Percentiles rank a stretch among this genome's conserved stretches.
Conservation (phyloP, 2,888 invertebrate genomes). For the Ennomos erosarius region DNA sequence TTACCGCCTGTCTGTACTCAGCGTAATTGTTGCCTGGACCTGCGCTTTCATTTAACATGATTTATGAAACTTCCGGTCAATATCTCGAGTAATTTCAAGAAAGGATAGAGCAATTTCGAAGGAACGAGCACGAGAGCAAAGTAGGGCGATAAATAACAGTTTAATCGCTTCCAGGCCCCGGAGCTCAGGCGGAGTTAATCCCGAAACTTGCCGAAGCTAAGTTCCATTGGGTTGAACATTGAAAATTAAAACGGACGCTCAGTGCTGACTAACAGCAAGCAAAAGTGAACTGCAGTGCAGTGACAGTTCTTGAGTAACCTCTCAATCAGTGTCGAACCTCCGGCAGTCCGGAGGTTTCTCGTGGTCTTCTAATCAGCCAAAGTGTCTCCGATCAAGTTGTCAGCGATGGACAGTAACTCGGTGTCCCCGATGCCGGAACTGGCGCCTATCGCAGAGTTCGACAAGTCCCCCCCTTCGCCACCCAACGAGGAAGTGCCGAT, state of each 20-base stretch:
- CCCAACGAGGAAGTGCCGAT: constrained; percentile 86
- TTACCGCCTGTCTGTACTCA: constrained; percentile 32
- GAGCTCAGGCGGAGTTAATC: constrained; percentile 46
- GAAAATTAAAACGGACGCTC: constrained; percentile 39
- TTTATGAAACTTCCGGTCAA: constrained; percentile 45
- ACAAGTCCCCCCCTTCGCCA: constrained; percentile 88
- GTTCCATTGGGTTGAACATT: constrained; percentile 38
- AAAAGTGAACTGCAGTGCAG: constrained; percentile 1
- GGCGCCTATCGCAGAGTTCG: constrained; percentile 89
- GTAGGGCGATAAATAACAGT: constrained; percentile 56
- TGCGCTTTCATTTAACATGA: constrained; percentile 31
- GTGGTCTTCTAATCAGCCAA: constrained; percentile 68
- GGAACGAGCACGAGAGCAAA: constrained; percentile 49
- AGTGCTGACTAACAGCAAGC: constrained; percentile 13
- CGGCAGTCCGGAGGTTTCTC: constrained; percentile 66
- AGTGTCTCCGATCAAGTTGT: constrained; percentile 85
- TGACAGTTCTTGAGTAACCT: constrained; percentile 6
- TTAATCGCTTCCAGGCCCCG: constrained; percentile 63
- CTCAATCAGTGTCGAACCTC: constrained; percentile 50
- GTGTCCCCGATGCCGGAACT: constrained; percentile 88
- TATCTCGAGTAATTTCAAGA: constrained; percentile 26
- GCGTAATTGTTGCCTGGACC: constrained; percentile 35
- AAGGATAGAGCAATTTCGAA: constrained; percentile 30
- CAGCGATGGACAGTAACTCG: constrained; percentile 88
- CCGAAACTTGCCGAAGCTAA: constrained; percentile 37